Conservation (phyloP, 2,797 vertebrate genomes). For the Rhabdophis nuchalis region DNA sequence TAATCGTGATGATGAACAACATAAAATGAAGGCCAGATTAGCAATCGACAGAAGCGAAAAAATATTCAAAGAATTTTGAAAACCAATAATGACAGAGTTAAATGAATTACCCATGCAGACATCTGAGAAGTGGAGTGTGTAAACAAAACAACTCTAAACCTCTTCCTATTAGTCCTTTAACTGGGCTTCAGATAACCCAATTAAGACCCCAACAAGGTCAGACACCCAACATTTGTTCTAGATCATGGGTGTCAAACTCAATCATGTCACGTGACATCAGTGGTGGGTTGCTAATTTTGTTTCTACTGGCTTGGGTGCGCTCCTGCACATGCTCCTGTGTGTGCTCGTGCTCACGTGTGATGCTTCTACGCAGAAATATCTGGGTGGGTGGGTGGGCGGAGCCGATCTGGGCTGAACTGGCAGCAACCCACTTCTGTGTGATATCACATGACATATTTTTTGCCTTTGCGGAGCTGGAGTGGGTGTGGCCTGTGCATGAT, state of each 20-base stretch:
- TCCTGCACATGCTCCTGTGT: too few relatives aligned
- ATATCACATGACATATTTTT: too few relatives aligned
- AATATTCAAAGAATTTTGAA: neutral
- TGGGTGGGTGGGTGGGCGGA: too few relatives aligned
- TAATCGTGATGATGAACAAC: neutral
- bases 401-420: too few relatives aligned
- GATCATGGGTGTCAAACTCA: neutral
- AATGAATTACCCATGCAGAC: neutral
- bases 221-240: neutral
- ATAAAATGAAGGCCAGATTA: neutral
- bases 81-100: neutral
- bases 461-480: too few relatives aligned
- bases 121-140: neutral
- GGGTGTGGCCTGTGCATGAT: accelerated
- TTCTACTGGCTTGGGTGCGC: too few relatives aligned
- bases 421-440: too few relatives aligned
- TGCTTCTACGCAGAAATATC: too few relatives aligned
- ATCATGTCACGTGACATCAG: too few relatives aligned
- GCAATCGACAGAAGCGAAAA: neutral
- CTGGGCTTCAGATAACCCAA: neutral
- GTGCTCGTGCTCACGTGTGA: too few relatives aligned
- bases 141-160: neutral
- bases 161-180: neutral
- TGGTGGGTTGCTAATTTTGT: too few relatives aligned
- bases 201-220: neutral